These are phyloP conservation scores for Atrichornis clamosus DNA, from an alignment of 2,113 vertebrate species.

Conservation along the genomic window DNA sequence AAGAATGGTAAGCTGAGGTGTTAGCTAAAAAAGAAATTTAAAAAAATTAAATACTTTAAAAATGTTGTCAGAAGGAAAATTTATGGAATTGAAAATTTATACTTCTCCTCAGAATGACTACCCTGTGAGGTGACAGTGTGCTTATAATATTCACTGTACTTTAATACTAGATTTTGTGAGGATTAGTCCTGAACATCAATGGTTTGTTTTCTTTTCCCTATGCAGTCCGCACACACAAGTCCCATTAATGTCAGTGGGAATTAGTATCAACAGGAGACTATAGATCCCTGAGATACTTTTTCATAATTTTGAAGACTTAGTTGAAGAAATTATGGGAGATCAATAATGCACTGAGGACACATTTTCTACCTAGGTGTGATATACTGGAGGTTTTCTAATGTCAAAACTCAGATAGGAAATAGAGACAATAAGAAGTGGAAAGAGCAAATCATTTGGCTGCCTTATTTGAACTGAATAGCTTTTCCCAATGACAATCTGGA, in stretches of 20 bases:
- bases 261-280: constrained; percentile 11
- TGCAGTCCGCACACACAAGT: background rate
- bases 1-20: background rate
- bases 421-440: constrained; percentile 24
- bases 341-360: background rate
- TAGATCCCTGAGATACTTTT: constrained; percentile 28
- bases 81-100: background rate
- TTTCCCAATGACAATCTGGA: constrained; percentile 33
- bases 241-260: constrained; percentile 9
- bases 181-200: background rate
- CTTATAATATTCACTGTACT: background rate
- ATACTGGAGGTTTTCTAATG: background rate
- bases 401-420: constrained; percentile 6
- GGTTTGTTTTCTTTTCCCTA: constrained; percentile 12
- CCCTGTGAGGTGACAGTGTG: background rate
- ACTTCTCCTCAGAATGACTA: background rate
- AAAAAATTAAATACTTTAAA: background rate
- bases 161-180: background rate
- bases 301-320: background rate
- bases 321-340: constrained; percentile 13
- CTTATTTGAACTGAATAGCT: background rate
- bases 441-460: background rate
- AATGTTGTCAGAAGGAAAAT: background rate
- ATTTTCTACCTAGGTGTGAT: background rate
- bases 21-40: background rate